A percentile compares a stretch with the other conserved stretches of the same genome.
phyloP scores from a whole-genome alignment of 1,140 invertebrate genomes.

The Ylistrum balloti region DNA sequence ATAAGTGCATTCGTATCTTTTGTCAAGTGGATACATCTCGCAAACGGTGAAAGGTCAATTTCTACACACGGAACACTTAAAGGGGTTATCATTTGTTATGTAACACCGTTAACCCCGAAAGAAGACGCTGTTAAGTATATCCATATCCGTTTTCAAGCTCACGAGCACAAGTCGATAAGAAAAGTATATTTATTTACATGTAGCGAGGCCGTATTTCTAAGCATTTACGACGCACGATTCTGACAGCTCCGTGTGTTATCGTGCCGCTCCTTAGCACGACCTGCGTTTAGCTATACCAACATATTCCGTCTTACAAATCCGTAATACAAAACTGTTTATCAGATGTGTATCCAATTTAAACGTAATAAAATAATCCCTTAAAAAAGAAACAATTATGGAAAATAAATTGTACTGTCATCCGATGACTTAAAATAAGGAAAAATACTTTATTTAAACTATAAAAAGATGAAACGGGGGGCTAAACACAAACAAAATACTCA shows the following conservation, averaged over 20 bases:
- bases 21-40: constrained; percentile 37
- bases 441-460: no score
- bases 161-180: constrained; percentile 24
- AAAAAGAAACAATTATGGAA: neutral
- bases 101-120: constrained; percentile 32
- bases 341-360: neutral
- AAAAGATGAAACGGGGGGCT: no score
- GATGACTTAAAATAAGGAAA: no score
- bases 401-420: neutral
- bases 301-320: neutral
- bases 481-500: no score
- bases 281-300: neutral
- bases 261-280: neutral
- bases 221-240: neutral
- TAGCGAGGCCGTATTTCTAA: neutral
- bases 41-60: constrained; percentile 38
- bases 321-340: neutral
- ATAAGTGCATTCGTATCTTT: constrained; percentile 39
- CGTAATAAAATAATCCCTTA: neutral
- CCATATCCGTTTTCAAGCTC: constrained; percentile 23
- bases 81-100: constrained; percentile 38
- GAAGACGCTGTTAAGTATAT: constrained; percentile 2
- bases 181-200: constrained; percentile 28
- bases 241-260: constrained; percentile 9
- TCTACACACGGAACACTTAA: constrained; percentile 33